Base-by-base conservation (phyloP, 1,140 invertebrate species). In the Psix sp. region DNA sequence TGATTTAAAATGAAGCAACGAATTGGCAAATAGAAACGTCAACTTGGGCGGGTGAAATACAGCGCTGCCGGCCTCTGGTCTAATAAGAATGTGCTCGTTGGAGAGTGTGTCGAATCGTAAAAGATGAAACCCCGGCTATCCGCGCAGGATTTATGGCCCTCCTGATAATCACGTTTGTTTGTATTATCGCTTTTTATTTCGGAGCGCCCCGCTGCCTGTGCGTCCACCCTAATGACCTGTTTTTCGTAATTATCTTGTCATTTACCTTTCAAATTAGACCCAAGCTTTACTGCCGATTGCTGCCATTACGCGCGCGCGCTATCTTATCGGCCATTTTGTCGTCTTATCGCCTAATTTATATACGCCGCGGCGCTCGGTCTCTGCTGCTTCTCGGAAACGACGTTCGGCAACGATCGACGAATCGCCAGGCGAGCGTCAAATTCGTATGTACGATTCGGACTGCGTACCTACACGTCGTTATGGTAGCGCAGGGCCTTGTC, bases 161-260 rank as follows among this genome's bases (percentile, higher is more conserved):
- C 40, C 35, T 46, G 65, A 70, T 70, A 70, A 70, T 70, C 20
- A 60, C 56, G 52, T 70, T 70, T 70, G 48, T 70, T 68, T 68
- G 52, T 68, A 54, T 52, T 43, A 52, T 51, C 52, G 52, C 31
- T 67, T 43, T 67, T 57, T 67, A 67, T 67, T 67, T 67, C 49
- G n/a, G n/a, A n/a, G n/a, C n/a, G n/a, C n/a, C n/a, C n/a, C n/a
- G n/a, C n/a, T n/a, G n/a, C n/a, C n/a, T n/a, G n/a, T n/a, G n/a
- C n/a, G n/a, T n/a, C 26, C 7, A 7, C 26, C 26, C 26, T 24
- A 51, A 48, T 60, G 43, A 45, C 24, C 46, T 62, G 57, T 26
- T 51, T 62, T 62, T 62, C 57, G 38, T 62, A 51, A 62, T 62
- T 62, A 62, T 36, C 29, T 51, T 51, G 57, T 51, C 56, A 60